Conservation (phyloP, 2,113 vertebrate species). For the Elgaria multicarinata region DNA sequence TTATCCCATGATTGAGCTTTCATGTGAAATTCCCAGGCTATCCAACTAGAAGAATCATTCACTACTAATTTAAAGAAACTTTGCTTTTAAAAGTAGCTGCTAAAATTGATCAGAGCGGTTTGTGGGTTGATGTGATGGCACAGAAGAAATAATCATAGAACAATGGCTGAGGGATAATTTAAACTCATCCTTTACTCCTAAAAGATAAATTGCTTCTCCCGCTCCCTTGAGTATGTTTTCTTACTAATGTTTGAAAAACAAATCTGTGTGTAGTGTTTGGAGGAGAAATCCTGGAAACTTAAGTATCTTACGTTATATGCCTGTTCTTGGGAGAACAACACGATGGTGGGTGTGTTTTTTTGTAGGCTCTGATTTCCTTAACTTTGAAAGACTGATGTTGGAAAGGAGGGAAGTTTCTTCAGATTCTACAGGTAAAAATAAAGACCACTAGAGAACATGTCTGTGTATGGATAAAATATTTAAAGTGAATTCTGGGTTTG, state of each 20-base stretch:
- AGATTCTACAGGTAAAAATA: not conserved
- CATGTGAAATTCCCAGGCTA: not conserved
- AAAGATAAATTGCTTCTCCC: not conserved
- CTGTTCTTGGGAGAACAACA: not conserved
- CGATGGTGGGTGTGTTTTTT: too few relatives aligned
- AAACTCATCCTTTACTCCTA: not conserved
- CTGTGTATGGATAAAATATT: too few relatives aligned
- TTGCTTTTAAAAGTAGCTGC: not conserved
- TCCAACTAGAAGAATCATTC: not conserved
- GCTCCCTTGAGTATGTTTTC: not conserved
- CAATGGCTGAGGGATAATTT: not conserved
- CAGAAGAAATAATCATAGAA: not conserved
- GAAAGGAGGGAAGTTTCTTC: not conserved
- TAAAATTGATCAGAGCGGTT: not conserved
- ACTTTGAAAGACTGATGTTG: not conserved
- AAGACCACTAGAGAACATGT: not conserved
- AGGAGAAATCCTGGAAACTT: not conserved
- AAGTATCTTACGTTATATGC: not conserved
- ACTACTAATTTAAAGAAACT: not conserved
- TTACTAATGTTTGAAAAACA: not conserved
- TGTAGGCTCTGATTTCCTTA: not conserved
- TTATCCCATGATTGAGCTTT: not conserved
- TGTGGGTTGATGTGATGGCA: not conserved
- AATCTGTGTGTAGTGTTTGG: not conserved
- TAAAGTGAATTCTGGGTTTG: too few relatives aligned